These are phyloP conservation scores for Eupsilia transversa DNA, from an alignment of 2,888 invertebrate species.

Conservation along the genomic window DNA sequence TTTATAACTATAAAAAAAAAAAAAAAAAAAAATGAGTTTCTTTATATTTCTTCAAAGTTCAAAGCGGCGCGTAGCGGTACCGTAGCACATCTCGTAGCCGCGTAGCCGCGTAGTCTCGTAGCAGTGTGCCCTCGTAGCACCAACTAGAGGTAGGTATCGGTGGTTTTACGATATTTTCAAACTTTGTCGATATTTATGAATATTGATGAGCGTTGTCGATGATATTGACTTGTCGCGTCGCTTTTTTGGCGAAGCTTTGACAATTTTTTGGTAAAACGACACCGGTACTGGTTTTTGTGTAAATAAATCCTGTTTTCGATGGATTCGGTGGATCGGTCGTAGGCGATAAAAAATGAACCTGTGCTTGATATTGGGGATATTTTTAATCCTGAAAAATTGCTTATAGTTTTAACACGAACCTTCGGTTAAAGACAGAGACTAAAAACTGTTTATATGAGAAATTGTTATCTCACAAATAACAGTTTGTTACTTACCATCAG, in stretches of 20 bases:
- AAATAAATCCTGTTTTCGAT: conserved; percentile 35
- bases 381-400: conserved; percentile 2
- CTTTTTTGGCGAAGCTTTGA: conserved; percentile 47
- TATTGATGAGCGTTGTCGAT: conserved; percentile 59
- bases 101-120: conserved; percentile 38
- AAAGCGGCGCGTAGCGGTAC: conserved; percentile 45
- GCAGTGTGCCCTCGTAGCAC: conserved; percentile 47
- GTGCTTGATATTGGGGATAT: not conserved
- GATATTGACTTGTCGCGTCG: conserved; percentile 41
- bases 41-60: conserved; percentile 58
- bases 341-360: conserved; percentile 26
- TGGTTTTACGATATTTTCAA: conserved; percentile 56
- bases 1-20: no score
- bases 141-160: conserved; percentile 28
- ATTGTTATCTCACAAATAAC: not conserved
- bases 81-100: conserved; percentile 54
- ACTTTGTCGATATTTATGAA: conserved; percentile 56
- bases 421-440: not conserved
- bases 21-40: no score
- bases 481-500: no score
- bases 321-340: not conserved
- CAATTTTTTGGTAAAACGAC: conserved; percentile 39
- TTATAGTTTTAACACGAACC: not conserved
- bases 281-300: conserved; percentile 26
- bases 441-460: not conserved